Evolutionary conservation across 2,113 vertebrate genomes (phyloP).

Genomic region (Microtus montanus): DNA sequence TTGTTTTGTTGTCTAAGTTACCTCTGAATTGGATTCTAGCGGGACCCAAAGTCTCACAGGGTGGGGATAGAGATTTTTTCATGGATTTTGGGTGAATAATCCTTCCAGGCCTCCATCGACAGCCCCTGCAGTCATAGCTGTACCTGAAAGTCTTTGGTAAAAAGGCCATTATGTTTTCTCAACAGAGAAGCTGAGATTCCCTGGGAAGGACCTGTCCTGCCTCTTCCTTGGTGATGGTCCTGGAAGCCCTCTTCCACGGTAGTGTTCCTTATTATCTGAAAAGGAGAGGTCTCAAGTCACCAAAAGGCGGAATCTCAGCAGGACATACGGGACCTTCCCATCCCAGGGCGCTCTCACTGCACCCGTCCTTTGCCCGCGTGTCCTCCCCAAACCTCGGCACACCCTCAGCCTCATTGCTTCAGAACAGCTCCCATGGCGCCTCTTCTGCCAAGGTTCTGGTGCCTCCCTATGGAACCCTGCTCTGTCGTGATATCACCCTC

Average conservation of each 20-base stretch:
- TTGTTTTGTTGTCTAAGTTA: not conserved
- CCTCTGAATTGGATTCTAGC: not conserved
- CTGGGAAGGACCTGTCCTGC: not conserved
- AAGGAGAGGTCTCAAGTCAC: not conserved
- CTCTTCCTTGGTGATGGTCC: not conserved
- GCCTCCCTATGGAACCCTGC: not conserved
- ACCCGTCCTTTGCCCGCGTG: fast-evolving
- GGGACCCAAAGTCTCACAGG: not conserved
- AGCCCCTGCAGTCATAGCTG: not conserved
- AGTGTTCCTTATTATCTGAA: not conserved
- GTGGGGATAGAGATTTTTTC: not conserved
- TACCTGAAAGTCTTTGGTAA: not conserved
- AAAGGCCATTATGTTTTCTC: not conserved
- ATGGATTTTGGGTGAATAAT: not conserved
- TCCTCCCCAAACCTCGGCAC: not conserved
- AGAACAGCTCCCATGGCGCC: fast-evolving
- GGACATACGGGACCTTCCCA: too few species aligned
- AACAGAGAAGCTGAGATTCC: not conserved
- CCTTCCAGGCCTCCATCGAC: fast-evolving
- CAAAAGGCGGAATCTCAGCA: fast-evolving
- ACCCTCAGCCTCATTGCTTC: not conserved
- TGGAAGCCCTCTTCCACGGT: not conserved
- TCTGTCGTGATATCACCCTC: not conserved
- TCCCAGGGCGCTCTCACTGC: not conserved
- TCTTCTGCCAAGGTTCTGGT: not conserved